Conservation (phyloP, 2,888 invertebrate species). For the Dexiosoma caninum region DNA sequence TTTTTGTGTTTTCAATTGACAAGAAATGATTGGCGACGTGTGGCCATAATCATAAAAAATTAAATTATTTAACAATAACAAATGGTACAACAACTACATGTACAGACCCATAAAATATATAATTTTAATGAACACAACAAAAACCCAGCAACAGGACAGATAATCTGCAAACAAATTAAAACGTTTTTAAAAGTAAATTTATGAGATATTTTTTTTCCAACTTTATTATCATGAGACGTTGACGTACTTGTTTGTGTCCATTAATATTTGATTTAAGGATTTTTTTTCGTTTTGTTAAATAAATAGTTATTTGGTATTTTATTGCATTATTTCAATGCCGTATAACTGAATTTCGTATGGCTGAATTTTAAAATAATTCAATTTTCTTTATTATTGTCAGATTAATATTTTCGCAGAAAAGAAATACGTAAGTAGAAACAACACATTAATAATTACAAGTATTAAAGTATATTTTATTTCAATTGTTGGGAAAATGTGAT, state of each 20-base stretch:
- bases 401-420: no score
- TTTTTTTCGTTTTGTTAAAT: neutral
- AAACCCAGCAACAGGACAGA: neutral
- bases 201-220: neutral
- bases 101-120: neutral
- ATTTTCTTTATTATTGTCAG: no score
- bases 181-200: slow-evolving; percentile 18
- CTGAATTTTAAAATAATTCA: neutral
- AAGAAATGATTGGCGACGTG: slow-evolving; percentile 59
- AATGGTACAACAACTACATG: neutral
- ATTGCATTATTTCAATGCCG: neutral
- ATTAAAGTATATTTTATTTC: no score
- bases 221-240: neutral
- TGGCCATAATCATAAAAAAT: slow-evolving; percentile 50
- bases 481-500: no score
- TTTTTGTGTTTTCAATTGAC: slow-evolving; percentile 16
- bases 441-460: neutral
- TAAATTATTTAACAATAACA: slow-evolving; percentile 34
- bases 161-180: neutral
- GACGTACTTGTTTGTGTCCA: neutral
- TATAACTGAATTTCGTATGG: neutral
- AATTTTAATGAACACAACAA: neutral
- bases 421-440: neutral
- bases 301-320: slow-evolving; percentile 6
- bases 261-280: neutral